phyloP scores from a whole-genome alignment of 2,113 vertebrate genomes.

The Pseudopodoces humilis region DNA sequence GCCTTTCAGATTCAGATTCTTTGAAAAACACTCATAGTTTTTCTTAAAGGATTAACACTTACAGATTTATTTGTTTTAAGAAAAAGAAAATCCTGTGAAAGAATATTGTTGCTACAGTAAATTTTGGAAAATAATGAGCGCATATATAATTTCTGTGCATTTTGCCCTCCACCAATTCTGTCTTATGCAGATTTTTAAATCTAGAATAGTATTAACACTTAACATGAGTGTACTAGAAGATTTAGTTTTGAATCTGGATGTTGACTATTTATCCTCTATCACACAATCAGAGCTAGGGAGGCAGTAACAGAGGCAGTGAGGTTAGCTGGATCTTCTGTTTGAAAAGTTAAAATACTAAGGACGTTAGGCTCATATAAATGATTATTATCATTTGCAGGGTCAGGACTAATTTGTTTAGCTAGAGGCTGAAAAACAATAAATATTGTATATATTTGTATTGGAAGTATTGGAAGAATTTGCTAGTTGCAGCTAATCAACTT shows the following conservation, averaged over 20 bases:
- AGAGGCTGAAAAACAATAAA: neutral
- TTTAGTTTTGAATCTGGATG: neutral
- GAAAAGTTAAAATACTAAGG: neutral
- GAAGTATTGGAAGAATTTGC: neutral
- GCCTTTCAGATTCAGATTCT: neutral
- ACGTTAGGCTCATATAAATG: neutral
- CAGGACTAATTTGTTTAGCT: neutral
- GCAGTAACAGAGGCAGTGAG: neutral
- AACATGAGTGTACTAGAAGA: neutral
- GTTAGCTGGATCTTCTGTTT: neutral
- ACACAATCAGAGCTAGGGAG: neutral
- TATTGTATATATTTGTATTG: neutral
- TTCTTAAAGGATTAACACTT: neutral
- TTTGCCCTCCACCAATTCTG: neutral
- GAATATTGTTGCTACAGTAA: neutral
- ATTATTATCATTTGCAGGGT: neutral
- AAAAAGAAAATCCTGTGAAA: neutral
- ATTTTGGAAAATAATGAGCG: neutral
- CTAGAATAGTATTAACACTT: neutral
- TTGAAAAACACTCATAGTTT: neutral
- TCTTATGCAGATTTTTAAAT: neutral
- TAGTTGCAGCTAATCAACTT: neutral
- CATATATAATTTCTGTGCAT: neutral
- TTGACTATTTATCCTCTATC: neutral
- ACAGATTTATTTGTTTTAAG: neutral